These are phyloP conservation scores for Sinosuthora webbiana DNA, from an alignment of 2,113 vertebrate genomes.

Conservation along the genomic window DNA sequence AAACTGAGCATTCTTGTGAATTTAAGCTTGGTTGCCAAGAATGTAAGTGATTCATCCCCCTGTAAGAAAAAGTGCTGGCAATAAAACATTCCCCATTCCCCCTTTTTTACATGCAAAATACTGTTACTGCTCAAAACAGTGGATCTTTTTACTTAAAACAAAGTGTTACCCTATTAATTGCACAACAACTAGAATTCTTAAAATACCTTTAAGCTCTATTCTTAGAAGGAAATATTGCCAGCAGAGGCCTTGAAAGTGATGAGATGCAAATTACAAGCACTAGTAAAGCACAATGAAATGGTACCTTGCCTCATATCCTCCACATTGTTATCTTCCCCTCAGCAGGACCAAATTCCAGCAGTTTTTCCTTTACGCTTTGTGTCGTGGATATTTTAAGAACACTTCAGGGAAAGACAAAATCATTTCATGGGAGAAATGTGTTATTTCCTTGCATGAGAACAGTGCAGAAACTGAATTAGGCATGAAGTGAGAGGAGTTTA, in stretches of 20 bases:
- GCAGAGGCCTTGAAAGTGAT: background rate
- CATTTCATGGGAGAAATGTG: background rate
- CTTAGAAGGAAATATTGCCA: constrained; percentile 39
- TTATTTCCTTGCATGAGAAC: background rate
- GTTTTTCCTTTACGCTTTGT: background rate
- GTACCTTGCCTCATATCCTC: background rate
- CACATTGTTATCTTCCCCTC: background rate
- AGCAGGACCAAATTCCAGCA: background rate
- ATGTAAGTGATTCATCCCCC: constrained; percentile 65
- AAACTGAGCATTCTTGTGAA: constrained; percentile 67
- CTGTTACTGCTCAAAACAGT: constrained; percentile 40
- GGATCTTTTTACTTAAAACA: constrained; percentile 38
- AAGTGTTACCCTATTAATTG: constrained; percentile 37
- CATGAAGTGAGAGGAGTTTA: background rate
- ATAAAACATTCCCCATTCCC: constrained; percentile 19
- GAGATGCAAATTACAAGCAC: background rate
- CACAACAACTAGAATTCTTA: constrained; percentile 45
- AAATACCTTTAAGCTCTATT: constrained; percentile 47
- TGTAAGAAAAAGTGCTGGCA: constrained; percentile 47
- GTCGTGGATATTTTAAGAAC: background rate
- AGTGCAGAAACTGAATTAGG: background rate
- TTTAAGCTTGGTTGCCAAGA: constrained; percentile 58
- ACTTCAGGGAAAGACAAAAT: background rate
- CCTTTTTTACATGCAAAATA: constrained; percentile 49
- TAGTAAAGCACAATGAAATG: constrained; percentile 3